Conservation (phyloP, 2,888 invertebrate species). For the Yponomeuta cagnagella region DNA sequence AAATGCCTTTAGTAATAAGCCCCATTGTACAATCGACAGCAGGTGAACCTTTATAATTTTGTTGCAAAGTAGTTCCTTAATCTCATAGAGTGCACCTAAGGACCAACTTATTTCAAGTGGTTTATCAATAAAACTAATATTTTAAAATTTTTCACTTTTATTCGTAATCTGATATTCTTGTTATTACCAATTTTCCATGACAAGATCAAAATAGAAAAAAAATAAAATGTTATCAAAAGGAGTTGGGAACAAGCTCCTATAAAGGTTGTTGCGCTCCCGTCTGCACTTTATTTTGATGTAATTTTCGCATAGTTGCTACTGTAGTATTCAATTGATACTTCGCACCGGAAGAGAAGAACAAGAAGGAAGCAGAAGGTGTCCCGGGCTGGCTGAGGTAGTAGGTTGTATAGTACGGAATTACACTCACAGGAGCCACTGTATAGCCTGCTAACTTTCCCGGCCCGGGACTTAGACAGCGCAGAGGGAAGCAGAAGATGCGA, state of each 20-base stretch:
- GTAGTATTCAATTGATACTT: background rate
- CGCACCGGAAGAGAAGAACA: slow-evolving; percentile 9
- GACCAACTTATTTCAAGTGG: no score
- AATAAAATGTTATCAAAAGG: no score
- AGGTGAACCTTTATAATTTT: background rate
- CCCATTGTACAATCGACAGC: background rate
- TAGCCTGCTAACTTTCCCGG: slow-evolving; percentile 98
- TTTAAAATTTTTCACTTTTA: no score
- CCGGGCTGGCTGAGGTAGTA: slow-evolving; percentile 93
- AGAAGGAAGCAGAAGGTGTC: slow-evolving; percentile 33
- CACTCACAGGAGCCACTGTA: slow-evolving; percentile 92
- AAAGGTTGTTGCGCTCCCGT: no score
- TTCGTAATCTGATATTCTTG: no score
- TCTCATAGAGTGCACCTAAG: no score
- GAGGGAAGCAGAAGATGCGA: slow-evolving; percentile 14
- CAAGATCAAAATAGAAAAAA: no score
- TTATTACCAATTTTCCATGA: no score
- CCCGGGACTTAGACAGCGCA: slow-evolving; percentile 49
- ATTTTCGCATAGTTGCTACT: background rate
- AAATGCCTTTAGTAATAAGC: background rate
- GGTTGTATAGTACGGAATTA: slow-evolving; percentile 98
- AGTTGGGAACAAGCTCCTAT: no score
- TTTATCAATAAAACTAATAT: no score
- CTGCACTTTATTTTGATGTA: background rate
- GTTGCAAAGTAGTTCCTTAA: background rate